Percentiles rank a stretch among this genome's conserved stretches.
Evolutionary conservation across 2,888 invertebrate species (phyloP).

Genomic region (Hyles lineata): DNA sequence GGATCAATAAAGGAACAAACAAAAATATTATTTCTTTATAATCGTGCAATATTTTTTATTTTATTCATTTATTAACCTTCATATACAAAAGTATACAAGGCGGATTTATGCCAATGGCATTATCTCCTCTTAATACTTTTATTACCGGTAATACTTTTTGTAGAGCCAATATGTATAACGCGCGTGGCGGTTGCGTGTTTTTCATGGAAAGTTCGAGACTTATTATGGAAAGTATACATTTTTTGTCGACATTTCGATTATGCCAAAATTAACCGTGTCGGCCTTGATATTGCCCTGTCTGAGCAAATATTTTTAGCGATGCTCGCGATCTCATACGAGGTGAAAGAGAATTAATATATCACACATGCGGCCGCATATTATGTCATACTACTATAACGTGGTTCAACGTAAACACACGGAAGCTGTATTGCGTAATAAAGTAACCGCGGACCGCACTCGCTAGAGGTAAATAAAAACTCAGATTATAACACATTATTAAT

Average conservation of each 20-base stretch:
- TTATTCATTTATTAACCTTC: too few relatives aligned
- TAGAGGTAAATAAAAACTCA: not conserved
- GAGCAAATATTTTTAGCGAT: slow-evolving; percentile 76
- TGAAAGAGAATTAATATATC: slow-evolving; percentile 69
- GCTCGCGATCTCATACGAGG: slow-evolving; percentile 64
- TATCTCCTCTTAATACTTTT: too few relatives aligned
- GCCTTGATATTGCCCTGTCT: slow-evolving; percentile 76
- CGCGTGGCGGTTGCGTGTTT: not conserved
- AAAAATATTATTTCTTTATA: too few relatives aligned
- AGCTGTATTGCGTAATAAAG: slow-evolving; percentile 38
- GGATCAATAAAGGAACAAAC: too few relatives aligned
- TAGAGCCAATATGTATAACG: too few relatives aligned
- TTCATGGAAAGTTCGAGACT: slow-evolving; percentile 15
- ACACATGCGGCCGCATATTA: slow-evolving; percentile 58
- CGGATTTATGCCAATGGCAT: too few relatives aligned
- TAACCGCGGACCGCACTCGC: not conserved
- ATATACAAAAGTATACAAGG: too few relatives aligned
- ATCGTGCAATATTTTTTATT: too few relatives aligned
- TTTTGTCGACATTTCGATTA: slow-evolving; percentile 43
- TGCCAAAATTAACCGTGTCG: slow-evolving; percentile 53
- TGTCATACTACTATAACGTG: slow-evolving; percentile 59
- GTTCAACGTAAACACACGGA: slow-evolving; percentile 56
- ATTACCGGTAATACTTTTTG: too few relatives aligned
- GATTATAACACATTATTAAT: not conserved
- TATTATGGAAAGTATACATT: slow-evolving; percentile 30